Base-by-base conservation (phyloP, 2,113 vertebrate genomes). In the Peromyscus leucopus region DNA sequence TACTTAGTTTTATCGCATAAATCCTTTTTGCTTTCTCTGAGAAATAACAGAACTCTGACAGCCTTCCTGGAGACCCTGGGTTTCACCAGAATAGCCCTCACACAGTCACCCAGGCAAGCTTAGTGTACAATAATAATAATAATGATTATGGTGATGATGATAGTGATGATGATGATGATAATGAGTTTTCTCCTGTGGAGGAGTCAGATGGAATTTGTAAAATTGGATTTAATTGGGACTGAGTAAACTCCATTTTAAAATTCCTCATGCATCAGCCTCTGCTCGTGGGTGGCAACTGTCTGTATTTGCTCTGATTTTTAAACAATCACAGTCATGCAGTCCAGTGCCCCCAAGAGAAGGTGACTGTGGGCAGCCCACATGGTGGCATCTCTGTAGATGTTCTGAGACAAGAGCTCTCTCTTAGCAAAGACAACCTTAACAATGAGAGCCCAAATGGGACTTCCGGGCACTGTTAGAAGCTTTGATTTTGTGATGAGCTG, bases 171-270 rank as follows among this genome's bases (percentile, higher is more conserved):
- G 57, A 61, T 21, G 59, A 67, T 84, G 75, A 51, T 90, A 93
- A 97, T 85, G 92, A 97, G 90, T 46, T 92, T 97, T 59, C 85
- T 94, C 89, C 86, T 24, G 79, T 90, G 19, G 67, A 85, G 94
- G 86, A 80, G 65, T 94, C 5, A 19, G 46, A 76, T 59, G 72
- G 96, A 92, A 97, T 97, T 95, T 86, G 63, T 96, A 92, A 97
- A 96, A 97, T 36, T 65, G 63, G 72, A 96, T 97, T 97, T 98
- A 97, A 97, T 89, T 97, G 97, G 96, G 67, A 17, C 90, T 97
- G 85, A 97, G 94, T 92, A 95, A 95, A 97, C 65, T 94, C 75
- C 5, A 57, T 89, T 87, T 97, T 91, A 94, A 93, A 92, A 96
- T 97, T 97, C 95, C 79, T 91, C 83, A 89, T 94, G 90, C 96